A percentile compares a stretch with the other conserved stretches of the same genome.
These are phyloP conservation scores for Scartelaos histophorus DNA, from an alignment of 2,113 vertebrate species.

Conservation along the genomic window DNA sequence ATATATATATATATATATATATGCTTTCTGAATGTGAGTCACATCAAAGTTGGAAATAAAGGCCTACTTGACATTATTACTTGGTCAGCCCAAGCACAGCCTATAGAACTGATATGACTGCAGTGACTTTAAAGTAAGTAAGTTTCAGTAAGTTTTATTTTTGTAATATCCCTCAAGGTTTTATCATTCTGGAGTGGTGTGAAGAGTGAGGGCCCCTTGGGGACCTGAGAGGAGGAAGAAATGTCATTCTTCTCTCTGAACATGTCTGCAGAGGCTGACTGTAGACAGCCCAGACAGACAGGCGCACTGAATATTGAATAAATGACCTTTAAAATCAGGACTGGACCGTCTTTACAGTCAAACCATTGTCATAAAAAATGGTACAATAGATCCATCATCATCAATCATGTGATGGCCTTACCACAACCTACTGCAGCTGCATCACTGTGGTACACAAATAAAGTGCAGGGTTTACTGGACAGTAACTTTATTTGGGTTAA, in stretches of 20 bases:
- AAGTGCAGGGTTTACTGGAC: background rate
- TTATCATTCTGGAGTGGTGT: background rate
- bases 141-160: background rate
- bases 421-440: background rate
- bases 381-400: conserved; percentile 63
- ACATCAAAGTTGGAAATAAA: too few species aligned
- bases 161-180: background rate
- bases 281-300: conserved; percentile 33
- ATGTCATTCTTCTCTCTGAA: conserved; percentile 49
- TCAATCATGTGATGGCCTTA: conserved; percentile 52
- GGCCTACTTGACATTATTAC: too few species aligned
- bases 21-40: too few species aligned
- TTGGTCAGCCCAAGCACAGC: background rate
- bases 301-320: conserved; percentile 52
- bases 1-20: too few species aligned
- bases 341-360: conserved; percentile 49
- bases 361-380: conserved; percentile 39
- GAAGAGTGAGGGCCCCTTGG: conserved; percentile 26
- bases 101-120: background rate
- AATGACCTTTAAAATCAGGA: conserved; percentile 65
- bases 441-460: conserved; percentile 31
- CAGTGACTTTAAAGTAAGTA: background rate
- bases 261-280: conserved; percentile 20
- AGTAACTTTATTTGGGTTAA: background rate
- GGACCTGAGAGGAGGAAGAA: conserved; percentile 40